A percentile compares a stretch with the other conserved stretches of the same genome.
Conservation (phyloP, 2,888 invertebrate genomes). For the Diabrotica balteata region DNA sequence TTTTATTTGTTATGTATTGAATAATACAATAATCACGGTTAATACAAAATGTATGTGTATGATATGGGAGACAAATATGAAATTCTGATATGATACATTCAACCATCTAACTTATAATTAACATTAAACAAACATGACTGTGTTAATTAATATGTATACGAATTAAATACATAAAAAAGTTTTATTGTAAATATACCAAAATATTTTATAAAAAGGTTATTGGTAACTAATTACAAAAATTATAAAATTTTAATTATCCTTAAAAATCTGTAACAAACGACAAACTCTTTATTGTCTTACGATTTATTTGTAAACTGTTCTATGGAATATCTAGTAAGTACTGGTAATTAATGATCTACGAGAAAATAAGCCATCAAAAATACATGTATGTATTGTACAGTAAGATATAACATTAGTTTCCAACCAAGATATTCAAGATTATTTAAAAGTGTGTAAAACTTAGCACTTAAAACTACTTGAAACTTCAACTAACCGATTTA, state of each 20-base stretch:
- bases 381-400: not conserved
- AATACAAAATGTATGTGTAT: slow-evolving; percentile 44
- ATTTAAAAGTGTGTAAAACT: too few relatives aligned
- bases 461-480: too few relatives aligned
- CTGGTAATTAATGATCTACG: too few relatives aligned
- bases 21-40: slow-evolving; percentile 46
- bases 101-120: slow-evolving; percentile 35
- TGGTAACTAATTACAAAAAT: slow-evolving; percentile 41
- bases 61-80: slow-evolving; percentile 44
- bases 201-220: slow-evolving; percentile 37
- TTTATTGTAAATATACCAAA: slow-evolving; percentile 37
- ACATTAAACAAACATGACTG: slow-evolving; percentile 17
- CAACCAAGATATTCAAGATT: too few relatives aligned
- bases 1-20: slow-evolving; percentile 41
- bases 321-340: too few relatives aligned
- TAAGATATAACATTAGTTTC: too few relatives aligned
- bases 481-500: too few relatives aligned
- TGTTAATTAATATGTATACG: slow-evolving; percentile 31
- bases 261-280: slow-evolving; percentile 19
- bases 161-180: slow-evolving; percentile 35
- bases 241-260: slow-evolving; percentile 21
- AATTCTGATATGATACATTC: slow-evolving; percentile 45
- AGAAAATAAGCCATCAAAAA: not conserved
- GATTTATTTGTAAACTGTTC: not conserved
- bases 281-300: slow-evolving; percentile 13